phyloP scores from a whole-genome alignment of 1,140 invertebrate species.

The Cepaea nemoralis region DNA sequence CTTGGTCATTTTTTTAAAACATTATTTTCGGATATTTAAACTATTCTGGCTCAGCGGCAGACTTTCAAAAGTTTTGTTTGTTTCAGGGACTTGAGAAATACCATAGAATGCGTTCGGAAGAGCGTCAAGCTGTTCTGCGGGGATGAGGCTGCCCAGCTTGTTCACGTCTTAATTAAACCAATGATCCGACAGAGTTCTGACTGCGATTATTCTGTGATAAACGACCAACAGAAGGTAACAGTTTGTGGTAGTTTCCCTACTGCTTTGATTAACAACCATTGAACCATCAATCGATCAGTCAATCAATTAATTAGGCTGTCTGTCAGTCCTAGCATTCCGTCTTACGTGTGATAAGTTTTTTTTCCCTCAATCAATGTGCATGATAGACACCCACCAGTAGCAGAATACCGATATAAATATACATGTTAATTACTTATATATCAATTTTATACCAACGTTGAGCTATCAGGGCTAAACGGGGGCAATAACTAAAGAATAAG shows the following conservation, averaged over 20 bases:
- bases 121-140: conserved; percentile 43
- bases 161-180: conserved; percentile 41
- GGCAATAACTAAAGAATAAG: too few species aligned
- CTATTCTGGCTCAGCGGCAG: too few species aligned
- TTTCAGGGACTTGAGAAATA: conserved; percentile 40
- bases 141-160: conserved; percentile 38
- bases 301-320: background rate
- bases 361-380: too few species aligned
- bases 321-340: background rate
- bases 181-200: conserved; percentile 46
- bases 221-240: background rate
- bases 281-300: background rate
- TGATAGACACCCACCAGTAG: too few species aligned
- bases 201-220: conserved; percentile 38
- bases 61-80: background rate
- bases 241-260: background rate
- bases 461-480: too few species aligned
- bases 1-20: too few species aligned
- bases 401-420: too few species aligned
- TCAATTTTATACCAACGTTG: too few species aligned
- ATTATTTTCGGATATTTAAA: too few species aligned
- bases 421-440: too few species aligned
- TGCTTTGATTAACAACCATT: background rate
- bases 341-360: background rate
- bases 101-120: conserved; percentile 39